Percentiles rank a stretch among this genome's conserved stretches.
These are phyloP conservation scores for Verasper variegatus DNA, from an alignment of 2,113 vertebrate species.

Conservation along the genomic window DNA sequence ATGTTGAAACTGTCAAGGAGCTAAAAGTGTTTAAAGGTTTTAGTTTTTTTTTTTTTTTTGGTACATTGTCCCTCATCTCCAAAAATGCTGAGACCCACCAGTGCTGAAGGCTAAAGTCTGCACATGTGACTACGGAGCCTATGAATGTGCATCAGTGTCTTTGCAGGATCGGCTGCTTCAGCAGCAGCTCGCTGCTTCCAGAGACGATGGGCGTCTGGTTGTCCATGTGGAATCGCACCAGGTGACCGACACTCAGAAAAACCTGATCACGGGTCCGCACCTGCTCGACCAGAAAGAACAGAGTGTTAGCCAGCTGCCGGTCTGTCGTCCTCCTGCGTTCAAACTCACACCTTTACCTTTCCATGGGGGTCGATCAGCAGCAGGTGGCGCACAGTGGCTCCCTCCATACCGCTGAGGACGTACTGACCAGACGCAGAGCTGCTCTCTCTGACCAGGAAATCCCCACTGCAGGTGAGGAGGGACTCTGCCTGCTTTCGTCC, in stretches of 20 bases:
- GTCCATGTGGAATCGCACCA: constrained; percentile 94
- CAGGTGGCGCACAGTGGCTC: constrained; percentile 88
- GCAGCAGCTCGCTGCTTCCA: constrained; percentile 90
- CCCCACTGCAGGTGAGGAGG: constrained; percentile 88
- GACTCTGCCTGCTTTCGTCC: constrained; percentile 89
- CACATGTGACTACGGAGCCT: not conserved
- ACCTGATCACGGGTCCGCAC: constrained; percentile 92
- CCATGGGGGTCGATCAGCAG: constrained; percentile 93
- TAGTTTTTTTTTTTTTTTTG: not conserved
- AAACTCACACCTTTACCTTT: constrained; percentile 79
- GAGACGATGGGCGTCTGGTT: constrained; percentile 91
- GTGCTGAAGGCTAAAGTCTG: not conserved
- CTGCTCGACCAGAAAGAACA: constrained; percentile 68
- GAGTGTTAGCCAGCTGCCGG: not conserved
- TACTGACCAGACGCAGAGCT: constrained; percentile 89
- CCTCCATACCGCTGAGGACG: constrained; percentile 92
- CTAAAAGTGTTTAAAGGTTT: constrained; percentile 4
- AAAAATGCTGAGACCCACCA: not conserved
- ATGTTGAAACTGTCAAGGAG: not conserved
- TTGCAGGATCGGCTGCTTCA: constrained; percentile 87
- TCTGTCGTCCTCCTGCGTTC: not conserved
- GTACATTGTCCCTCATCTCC: not conserved
- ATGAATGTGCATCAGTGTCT: constrained; percentile 68
- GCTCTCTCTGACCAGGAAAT: constrained; percentile 94
- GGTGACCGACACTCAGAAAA: constrained; percentile 89